Base-by-base conservation (phyloP, 1,140 invertebrate species). In the Cotesia chilonis region DNA sequence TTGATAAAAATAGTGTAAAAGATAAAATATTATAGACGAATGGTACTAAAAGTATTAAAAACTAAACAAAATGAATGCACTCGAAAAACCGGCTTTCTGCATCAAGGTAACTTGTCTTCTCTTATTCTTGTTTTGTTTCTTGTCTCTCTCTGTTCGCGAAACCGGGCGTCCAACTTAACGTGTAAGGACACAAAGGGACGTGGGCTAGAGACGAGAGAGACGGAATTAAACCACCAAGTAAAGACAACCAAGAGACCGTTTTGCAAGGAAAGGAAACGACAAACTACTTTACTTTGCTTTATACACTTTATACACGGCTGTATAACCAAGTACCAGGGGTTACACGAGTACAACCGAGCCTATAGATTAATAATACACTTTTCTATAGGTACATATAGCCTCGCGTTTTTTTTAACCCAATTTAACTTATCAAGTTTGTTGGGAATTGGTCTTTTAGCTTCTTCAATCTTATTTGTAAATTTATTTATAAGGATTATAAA, bases 91-190 rank as follows among this genome's bases (percentile, higher is more conserved):
- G 67, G 67, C 52, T 68, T 68, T 68, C 67, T 54, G 66, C 51
- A 68, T 68, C n/a, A 51, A n/a, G 28, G 12, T 51, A 14, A 37
- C 28, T 38, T 65, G 6, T 74, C 38, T 47, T 52, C 63, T 59
- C 28, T 65, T 64, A 35, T 17, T 70, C 55, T 68, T 61, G 36
- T 17, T 35, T 17, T 51, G 14, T 67, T 17, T 66, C 64, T 37
- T 20, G 63, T 54, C 52, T 66, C 70, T 55, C 63, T 57, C 68
- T 57, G 63, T 72, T 68, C 55, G 64, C 64, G 28, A 68, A 72
- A 72, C 71, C 71, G 71, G 71, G 68, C 55, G 63, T 67, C 59
- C 37, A 57, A 72, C 70, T 67, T 37, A 57, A 72, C 70, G 64
- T 67, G 37, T 41, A 52, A 28, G 20, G 14, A 72, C 64, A 72